Evolutionary conservation across 2,888 invertebrate species (phyloP).

Genomic region (Microdon myrmicae): DNA sequence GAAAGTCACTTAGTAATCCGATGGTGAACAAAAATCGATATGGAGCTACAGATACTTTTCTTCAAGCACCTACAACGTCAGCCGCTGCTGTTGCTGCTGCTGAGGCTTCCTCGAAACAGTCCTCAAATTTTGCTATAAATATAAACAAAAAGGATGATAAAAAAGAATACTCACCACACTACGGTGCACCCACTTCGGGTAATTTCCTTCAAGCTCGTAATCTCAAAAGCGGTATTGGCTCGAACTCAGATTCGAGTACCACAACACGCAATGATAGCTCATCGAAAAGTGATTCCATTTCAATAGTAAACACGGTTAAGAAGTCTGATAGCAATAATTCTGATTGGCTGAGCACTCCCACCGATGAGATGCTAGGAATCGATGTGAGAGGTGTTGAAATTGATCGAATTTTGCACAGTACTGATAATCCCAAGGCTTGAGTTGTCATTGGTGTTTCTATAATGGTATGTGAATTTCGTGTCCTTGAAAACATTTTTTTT

Average conservation of each 20-base stretch:
- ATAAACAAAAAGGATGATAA: conserved; percentile 53
- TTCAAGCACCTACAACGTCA: conserved; percentile 41
- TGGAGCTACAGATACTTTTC: conserved; percentile 60
- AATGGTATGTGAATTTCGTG: conserved; percentile 48
- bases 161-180: conserved; percentile 56
- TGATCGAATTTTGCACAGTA: conserved; percentile 53
- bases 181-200: conserved; percentile 54
- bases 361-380: conserved; percentile 56
- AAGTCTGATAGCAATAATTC: conserved; percentile 57
- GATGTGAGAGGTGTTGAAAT: conserved; percentile 56
- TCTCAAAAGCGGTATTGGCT: conserved; percentile 24
- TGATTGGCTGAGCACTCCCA: conserved; percentile 57
- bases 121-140: conserved; percentile 53
- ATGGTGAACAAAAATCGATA: conserved; percentile 59
- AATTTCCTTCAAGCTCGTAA: conserved; percentile 54
- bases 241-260: conserved; percentile 36
- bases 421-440: conserved; percentile 53
- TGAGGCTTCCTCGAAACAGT: conserved; percentile 37
- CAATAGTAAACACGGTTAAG: conserved; percentile 53
- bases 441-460: conserved; percentile 16
- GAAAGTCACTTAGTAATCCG: conserved; percentile 52
- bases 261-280: conserved; percentile 50
- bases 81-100: conserved; percentile 21
- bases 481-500: no score
- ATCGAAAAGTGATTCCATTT: conserved; percentile 53